A percentile compares a stretch with the other conserved stretches of the same genome.
phyloP scores from a whole-genome alignment of 2,797 vertebrate species.

The Falco concolor region DNA sequence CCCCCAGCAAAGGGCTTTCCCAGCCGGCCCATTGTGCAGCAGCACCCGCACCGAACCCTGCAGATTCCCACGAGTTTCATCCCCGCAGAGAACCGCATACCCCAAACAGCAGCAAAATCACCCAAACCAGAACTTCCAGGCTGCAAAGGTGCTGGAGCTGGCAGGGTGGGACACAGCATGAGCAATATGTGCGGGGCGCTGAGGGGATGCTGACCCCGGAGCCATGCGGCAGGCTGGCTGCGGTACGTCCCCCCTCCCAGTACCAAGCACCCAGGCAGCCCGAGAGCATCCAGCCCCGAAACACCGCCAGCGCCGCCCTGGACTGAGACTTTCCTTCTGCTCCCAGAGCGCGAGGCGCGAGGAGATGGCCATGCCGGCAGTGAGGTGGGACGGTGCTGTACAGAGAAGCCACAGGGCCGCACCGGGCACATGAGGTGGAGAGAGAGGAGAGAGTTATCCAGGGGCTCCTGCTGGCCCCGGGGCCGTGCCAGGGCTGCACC shows the following conservation, averaged over 20 bases:
- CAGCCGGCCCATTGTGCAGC: fast-evolving
- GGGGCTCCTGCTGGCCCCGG: not conserved
- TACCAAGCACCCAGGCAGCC: not conserved
- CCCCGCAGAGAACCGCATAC: not conserved
- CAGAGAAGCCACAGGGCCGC: not conserved
- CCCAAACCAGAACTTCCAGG: fast-evolving
- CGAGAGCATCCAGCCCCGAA: not conserved
- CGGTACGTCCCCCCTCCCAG: not conserved
- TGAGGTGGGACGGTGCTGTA: not conserved
- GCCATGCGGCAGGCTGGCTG: not conserved
- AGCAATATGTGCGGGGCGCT: fast-evolving
- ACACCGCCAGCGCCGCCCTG: not conserved
- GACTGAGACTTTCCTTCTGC: constrained; percentile 87
- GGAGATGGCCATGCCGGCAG: constrained; percentile 87
- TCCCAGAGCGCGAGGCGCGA: constrained; percentile 98
- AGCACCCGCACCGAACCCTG: not conserved
- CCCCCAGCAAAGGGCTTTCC: not conserved
- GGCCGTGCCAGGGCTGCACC: not conserved
- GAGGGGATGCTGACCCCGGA: fast-evolving
- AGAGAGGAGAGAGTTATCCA: constrained; percentile 20
- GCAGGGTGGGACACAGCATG: fast-evolving
- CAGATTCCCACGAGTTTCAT: fast-evolving
- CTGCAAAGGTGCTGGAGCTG: not conserved
- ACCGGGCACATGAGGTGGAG: not conserved
- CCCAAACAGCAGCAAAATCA: fast-evolving